phyloP scores from a whole-genome alignment of 2,797 vertebrate species.

The Coregonus sp. region DNA sequence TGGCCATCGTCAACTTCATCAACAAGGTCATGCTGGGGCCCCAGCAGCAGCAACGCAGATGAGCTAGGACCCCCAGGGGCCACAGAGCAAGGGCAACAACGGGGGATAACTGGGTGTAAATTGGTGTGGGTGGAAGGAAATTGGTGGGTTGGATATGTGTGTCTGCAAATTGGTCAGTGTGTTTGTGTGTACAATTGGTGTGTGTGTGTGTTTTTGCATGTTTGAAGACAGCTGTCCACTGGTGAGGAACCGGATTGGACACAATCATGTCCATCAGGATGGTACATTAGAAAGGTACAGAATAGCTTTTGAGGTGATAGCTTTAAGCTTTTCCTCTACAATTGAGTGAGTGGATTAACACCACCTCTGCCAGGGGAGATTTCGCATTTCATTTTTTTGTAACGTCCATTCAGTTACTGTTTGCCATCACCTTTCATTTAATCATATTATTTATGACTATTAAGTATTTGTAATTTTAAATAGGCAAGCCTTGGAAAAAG shows the following conservation, averaged over 20 bases:
- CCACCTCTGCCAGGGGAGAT: constrained; percentile 39
- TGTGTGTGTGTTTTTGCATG: not conserved
- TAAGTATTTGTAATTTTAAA: constrained; percentile 6
- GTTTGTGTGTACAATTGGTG: not conserved
- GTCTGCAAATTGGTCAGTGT: not conserved
- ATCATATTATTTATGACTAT: constrained; percentile 7
- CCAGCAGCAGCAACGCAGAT: constrained; percentile 73
- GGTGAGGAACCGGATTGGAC: not conserved
- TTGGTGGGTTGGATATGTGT: too few relatives aligned
- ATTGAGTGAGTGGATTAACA: not conserved
- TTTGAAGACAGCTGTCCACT: not conserved
- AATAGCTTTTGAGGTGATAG: not conserved
- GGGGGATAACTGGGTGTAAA: not conserved
- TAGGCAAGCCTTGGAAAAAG: not conserved
- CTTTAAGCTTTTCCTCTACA: constrained; percentile 1
- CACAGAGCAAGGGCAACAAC: too few relatives aligned
- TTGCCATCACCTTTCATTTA: not conserved
- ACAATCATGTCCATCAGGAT: not conserved
- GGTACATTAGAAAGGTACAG: not conserved
- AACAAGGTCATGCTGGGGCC: constrained; percentile 93
- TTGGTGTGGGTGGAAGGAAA: not conserved
- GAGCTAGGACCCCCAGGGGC: not conserved
- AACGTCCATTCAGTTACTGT: constrained; percentile 6
- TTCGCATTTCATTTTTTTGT: constrained; percentile 12
- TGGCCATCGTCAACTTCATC: constrained; percentile 92